Evolutionary conservation across 2,888 invertebrate genomes (phyloP), one percentile per base, ranked within the genome.

Genomic region (Brachylomia viminalis): DNA sequence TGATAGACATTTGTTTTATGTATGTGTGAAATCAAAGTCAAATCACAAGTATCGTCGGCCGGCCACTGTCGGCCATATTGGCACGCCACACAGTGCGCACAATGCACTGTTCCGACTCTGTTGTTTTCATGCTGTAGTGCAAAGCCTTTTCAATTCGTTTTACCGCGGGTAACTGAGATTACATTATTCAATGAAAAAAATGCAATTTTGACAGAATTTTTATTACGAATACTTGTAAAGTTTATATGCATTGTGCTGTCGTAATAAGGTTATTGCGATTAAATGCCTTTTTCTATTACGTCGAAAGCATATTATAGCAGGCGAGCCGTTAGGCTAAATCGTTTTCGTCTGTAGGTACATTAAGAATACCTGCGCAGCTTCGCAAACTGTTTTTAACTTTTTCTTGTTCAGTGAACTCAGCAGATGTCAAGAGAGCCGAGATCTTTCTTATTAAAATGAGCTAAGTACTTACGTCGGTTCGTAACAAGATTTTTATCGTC

Each of bases 341-440:
- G 87, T 76, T 74, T 77, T 72, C 88, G 87, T 86, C 86, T 87
- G 87, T 86, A 80, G 80, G 76, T 84, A 86, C 88, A 86, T 90
- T 89, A 86, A 89, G 86, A 90, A 89, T 88, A 89, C 86, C 87
- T 87, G 84, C 79, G 74, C 77, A 82, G 82, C 77, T 84, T 80
- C 45, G 69, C 83, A 80, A 89, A 91, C 87, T 89, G 89, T 90
- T 90, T 90, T 89, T 86, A 91, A 90, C 88, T 91, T 91, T 90
- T 91, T 90, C 90, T 90, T 91, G 87, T 89, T 92, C 91, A 89
- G 87, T 92, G 90, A 92, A 91, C 90, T 89, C 89, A 89, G 88
- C 88, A 89, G 90, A 87, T 90, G 91, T 89, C 87, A 87, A 86
- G 80, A 84, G 82, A 85, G 87, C 77, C 80, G 78, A 73, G 58